Percentiles rank a stretch among this genome's conserved stretches.
These are phyloP conservation scores for Pagetopsis macropterus DNA, from an alignment of 2,797 vertebrate species.

Conservation along the genomic window DNA sequence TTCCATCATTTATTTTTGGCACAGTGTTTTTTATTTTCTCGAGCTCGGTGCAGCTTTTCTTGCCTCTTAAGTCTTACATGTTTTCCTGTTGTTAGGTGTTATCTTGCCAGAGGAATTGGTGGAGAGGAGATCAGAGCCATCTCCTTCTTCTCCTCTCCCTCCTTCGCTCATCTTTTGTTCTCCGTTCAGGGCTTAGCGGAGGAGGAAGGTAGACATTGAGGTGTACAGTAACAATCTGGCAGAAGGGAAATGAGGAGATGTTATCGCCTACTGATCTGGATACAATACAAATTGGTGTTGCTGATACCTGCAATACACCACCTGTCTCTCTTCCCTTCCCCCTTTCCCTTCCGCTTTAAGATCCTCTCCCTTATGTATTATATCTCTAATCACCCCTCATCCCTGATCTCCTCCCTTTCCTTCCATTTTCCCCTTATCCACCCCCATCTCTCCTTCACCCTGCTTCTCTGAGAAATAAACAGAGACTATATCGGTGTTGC, in stretches of 20 bases:
- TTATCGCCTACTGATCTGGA: conserved; percentile 69
- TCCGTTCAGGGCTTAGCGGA: conserved; percentile 42
- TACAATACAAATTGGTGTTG: conserved; percentile 72
- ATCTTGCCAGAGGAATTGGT: conserved; percentile 62
- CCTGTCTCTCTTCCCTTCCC: conserved; percentile 13
- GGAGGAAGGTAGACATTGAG: conserved; percentile 45
- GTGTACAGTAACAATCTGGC: conserved; percentile 62
- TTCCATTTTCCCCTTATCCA: conserved; percentile 14
- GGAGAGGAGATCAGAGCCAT: conserved; percentile 52
- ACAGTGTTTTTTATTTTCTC: conserved; percentile 9
- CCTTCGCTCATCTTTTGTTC: conserved; percentile 59
- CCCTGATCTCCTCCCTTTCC: conserved; percentile 6
- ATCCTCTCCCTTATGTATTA: conserved; percentile 30
- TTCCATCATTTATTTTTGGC: conserved; percentile 30
- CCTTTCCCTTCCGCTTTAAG: too few relatives aligned
- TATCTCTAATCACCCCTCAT: conserved; percentile 47
- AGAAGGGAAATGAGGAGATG: conserved; percentile 71
- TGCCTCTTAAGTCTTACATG: conserved; percentile 21
- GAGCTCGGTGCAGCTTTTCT: conserved; percentile 21
- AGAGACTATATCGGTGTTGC: conserved; percentile 57
- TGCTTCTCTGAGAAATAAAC: conserved; percentile 61
- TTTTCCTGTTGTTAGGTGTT: conserved; percentile 55
- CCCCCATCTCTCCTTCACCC: conserved; percentile 10
- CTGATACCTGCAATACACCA: conserved; percentile 52
- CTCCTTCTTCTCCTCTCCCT: conserved; percentile 39